A percentile compares a stretch with the other conserved stretches of the same genome.
These are phyloP conservation scores for Thunnus thynnus DNA, from an alignment of 2,113 vertebrate genomes.

Conservation along the genomic window DNA sequence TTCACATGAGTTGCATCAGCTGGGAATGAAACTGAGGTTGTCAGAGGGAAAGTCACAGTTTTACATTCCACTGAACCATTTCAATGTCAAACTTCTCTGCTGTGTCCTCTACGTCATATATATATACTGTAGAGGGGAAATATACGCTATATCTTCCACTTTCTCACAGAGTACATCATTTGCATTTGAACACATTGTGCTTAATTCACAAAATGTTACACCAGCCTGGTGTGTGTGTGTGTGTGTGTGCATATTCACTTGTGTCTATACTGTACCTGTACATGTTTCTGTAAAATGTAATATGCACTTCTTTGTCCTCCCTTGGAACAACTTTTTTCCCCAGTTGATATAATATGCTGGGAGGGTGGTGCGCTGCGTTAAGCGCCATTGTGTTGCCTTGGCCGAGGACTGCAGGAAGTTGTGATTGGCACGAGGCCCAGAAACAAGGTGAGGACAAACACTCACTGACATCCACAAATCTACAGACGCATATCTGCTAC, in stretches of 20 bases:
- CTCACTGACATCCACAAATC: constrained; percentile 54
- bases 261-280: neutral
- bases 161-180: constrained; percentile 27
- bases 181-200: constrained; percentile 31
- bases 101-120: constrained; percentile 46
- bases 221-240: neutral
- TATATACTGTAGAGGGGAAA: neutral
- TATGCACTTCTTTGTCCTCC: constrained; percentile 55
- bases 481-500: constrained; percentile 26
- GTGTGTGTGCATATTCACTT: neutral
- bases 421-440: constrained; percentile 71
- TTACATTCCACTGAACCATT: constrained; percentile 52
- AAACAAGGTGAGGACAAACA: constrained; percentile 79
- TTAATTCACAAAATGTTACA: neutral
- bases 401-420: constrained; percentile 64
- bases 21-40: constrained; percentile 52
- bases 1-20: constrained; percentile 32
- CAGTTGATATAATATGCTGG: constrained; percentile 88
- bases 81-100: constrained; percentile 65
- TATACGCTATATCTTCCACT: neutral
- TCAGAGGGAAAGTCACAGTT: constrained; percentile 49
- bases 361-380: constrained; percentile 88
- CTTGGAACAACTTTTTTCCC: constrained; percentile 88
- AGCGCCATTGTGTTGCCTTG: constrained; percentile 76
- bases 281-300: constrained; percentile 20